Conservation (phyloP, 2,888 invertebrate species). For the Leptopilina syphax region DNA sequence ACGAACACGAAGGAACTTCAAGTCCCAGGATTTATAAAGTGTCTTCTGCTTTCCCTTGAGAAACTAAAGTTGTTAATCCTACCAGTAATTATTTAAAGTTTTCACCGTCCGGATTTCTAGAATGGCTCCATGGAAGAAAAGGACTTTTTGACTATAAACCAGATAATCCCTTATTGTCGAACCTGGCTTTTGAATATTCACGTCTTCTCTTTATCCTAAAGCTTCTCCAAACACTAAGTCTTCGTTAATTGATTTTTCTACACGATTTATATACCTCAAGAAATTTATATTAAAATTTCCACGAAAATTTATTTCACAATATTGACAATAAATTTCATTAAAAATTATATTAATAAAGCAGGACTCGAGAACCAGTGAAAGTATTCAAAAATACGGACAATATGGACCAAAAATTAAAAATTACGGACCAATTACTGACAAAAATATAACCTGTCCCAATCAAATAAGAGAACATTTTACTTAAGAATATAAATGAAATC, state of each 20-base stretch:
- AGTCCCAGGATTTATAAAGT: constrained; percentile 51
- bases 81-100: constrained; percentile 69
- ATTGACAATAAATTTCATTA: too few relatives aligned
- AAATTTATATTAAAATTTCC: background rate
- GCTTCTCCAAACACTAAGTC: background rate
- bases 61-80: constrained; percentile 65
- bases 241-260: constrained; percentile 13
- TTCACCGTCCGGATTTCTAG: constrained; percentile 57
- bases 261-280: background rate
- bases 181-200: constrained; percentile 39
- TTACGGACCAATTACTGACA: too few relatives aligned
- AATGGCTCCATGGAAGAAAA: constrained; percentile 45
- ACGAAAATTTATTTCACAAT: too few relatives aligned
- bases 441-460: too few relatives aligned
- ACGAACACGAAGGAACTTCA: constrained; percentile 42
- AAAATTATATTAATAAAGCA: too few relatives aligned
- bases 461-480: too few relatives aligned
- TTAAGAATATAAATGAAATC: too few relatives aligned
- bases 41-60: constrained; percentile 41
- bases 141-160: constrained; percentile 39
- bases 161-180: constrained; percentile 38
- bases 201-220: constrained; percentile 16
- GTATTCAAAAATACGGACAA: too few relatives aligned
- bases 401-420: too few relatives aligned
- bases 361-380: too few relatives aligned